Evolutionary conservation across 2,113 vertebrate species (phyloP), one percentile per base, ranked within the genome.

Genomic region (Axis porcinus): DNA sequence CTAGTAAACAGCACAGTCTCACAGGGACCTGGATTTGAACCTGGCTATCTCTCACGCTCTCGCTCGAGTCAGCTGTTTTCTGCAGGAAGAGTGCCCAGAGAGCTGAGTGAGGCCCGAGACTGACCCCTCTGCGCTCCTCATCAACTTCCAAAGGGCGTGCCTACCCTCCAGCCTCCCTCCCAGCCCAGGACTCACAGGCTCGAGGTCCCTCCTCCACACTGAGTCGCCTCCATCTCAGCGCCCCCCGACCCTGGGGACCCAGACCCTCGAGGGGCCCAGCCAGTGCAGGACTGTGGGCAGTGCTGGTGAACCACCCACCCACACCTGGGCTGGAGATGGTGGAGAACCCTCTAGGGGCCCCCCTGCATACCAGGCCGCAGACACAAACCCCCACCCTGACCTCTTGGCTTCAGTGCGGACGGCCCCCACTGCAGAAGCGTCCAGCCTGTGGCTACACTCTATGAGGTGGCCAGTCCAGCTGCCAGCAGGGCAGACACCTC

Each of bases 401-500:
- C 23, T 62, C 79, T 23, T 0, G 0, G 62, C 62, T 57, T 86
- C 55, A 62, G 78, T 7, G 10, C 11, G 25, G 6, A 83, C 21
- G 79, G 57, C 25, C 12, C 36, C 40, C 7, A 3, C 30, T 5
- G 45, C 33, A 57, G 83, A 17, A 25, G 58, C 12, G 33, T 52
- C 33, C 58, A 57, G 36, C 27, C 54, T 11, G n/a, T 0, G 13
- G 92, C 76, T 57, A 36, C 23, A 12, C 67, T 40, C 74, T 2
- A 21, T 0, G 30, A 58, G 79, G 86, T 36, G 81, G 91, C 28
- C 43, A 57, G 7, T 45, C 82, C 17, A 1, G 52, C 58, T 45
- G 36, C 76, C 47, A 58, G 76, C 81, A 47, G 62, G 64, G 76
- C 83, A 11, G 64, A 70, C 58, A 86, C 93, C 86, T 98, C 70